A percentile compares a stretch with the other conserved stretches of the same genome.
Evolutionary conservation across 2,797 vertebrate species (phyloP).

Genomic region (Nyctibius grandis): DNA sequence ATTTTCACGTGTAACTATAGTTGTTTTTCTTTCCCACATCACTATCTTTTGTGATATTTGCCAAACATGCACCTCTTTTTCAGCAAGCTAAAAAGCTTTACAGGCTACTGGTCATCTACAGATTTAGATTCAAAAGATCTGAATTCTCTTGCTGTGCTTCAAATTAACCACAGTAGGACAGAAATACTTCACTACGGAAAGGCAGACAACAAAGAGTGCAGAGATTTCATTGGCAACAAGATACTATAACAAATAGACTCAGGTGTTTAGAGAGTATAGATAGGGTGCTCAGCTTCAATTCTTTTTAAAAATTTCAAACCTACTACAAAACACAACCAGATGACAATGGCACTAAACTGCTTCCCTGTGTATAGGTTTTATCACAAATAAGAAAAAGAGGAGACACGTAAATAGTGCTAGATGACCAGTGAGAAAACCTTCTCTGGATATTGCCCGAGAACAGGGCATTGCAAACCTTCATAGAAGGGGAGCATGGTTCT

Average conservation of each 20-base stretch:
- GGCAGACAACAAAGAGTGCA: not conserved
- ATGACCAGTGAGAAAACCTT: not conserved
- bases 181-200: not conserved
- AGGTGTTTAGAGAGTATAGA: not conserved
- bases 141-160: not conserved
- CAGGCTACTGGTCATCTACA: not conserved
- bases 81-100: not conserved
- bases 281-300: not conserved
- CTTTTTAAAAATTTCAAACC: not conserved
- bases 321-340: not conserved
- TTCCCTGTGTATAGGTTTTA: not conserved
- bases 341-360: not conserved
- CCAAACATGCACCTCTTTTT: not conserved
- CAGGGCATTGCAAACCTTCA: not conserved
- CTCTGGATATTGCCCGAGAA: not conserved
- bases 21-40: not conserved
- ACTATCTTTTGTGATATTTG: not conserved
- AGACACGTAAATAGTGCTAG: too few species aligned
- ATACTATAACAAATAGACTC: not conserved
- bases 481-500: not conserved
- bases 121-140: not conserved
- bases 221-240: not conserved
- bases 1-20: not conserved
- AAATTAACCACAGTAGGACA: not conserved
- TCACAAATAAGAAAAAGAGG: not conserved